Evolutionary conservation across 2,888 invertebrate species (phyloP).

Genomic region (Megamerina dolium): DNA sequence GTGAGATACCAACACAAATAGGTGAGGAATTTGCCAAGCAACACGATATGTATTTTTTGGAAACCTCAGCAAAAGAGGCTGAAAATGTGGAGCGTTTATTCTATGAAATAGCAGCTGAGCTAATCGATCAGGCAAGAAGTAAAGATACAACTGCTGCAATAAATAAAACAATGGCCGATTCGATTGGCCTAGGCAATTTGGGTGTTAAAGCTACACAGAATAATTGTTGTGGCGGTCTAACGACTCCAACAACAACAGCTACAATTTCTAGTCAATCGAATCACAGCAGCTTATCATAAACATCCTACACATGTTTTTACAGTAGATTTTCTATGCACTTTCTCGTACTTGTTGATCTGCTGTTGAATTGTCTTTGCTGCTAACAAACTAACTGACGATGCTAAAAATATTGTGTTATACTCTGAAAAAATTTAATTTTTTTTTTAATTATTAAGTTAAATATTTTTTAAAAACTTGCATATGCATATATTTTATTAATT

Average conservation of each 20-base stretch:
- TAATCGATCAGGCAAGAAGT: conserved; percentile 87
- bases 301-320: no score
- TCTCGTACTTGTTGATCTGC: no score
- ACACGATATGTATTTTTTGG: conserved; percentile 95
- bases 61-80: conserved; percentile 96
- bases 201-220: conserved; percentile 35
- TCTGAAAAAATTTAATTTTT: no score
- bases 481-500: no score
- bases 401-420: no score
- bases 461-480: no score
- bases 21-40: conserved; percentile 94
- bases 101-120: conserved; percentile 91
- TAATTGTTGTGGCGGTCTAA: conserved; percentile 34
- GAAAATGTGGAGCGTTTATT: conserved; percentile 96
- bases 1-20: conserved; percentile 84
- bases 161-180: conserved; percentile 28
- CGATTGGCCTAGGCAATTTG: conserved; percentile 33
- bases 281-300: no score
- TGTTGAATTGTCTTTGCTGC: no score
- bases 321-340: no score
- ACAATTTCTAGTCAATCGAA: conserved; percentile 6
- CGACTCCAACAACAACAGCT: conserved; percentile 3
- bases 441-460: no score
- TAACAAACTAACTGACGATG: no score
- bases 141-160: conserved; percentile 55